Evolutionary conservation across 2,113 vertebrate genomes (phyloP).

Genomic region (Oreochromis aureus): DNA sequence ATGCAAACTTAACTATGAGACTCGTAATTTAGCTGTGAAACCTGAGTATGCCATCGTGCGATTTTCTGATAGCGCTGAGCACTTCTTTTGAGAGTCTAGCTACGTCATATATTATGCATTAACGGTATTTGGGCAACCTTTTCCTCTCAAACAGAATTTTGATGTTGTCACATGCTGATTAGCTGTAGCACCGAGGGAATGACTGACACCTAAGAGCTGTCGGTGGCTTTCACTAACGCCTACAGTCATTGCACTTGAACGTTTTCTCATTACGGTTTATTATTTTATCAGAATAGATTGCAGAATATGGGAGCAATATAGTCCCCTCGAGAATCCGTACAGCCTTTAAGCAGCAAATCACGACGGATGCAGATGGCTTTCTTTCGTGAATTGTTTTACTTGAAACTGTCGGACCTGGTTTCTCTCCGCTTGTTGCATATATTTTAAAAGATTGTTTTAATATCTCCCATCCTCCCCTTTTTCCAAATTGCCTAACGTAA

Average conservation of each 20-base stretch:
- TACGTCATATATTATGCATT: conserved; percentile 39
- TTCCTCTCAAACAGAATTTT: conserved; percentile 40
- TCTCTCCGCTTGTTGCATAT: background rate
- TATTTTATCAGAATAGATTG: background rate
- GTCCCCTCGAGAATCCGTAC: background rate
- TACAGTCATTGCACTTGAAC: background rate
- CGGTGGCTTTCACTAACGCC: background rate
- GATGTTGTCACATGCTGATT: conserved; percentile 34
- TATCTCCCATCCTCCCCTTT: conserved; percentile 75
- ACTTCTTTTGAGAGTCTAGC: background rate
- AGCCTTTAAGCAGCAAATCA: background rate
- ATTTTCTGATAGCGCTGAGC: background rate
- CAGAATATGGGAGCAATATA: background rate
- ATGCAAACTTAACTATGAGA: background rate
- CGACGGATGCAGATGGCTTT: background rate
- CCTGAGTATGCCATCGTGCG: background rate
- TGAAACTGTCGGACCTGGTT: background rate
- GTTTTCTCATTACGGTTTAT: background rate
- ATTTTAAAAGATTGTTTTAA: conserved; percentile 83
- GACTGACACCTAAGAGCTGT: background rate
- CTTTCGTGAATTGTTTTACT: background rate
- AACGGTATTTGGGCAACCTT: conserved; percentile 46
- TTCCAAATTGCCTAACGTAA: conserved; percentile 89
- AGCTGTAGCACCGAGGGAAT: background rate
- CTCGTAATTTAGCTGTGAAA: background rate